phyloP scores from a whole-genome alignment of 2,797 vertebrate genomes.

The Setipinna tenuifilis region DNA sequence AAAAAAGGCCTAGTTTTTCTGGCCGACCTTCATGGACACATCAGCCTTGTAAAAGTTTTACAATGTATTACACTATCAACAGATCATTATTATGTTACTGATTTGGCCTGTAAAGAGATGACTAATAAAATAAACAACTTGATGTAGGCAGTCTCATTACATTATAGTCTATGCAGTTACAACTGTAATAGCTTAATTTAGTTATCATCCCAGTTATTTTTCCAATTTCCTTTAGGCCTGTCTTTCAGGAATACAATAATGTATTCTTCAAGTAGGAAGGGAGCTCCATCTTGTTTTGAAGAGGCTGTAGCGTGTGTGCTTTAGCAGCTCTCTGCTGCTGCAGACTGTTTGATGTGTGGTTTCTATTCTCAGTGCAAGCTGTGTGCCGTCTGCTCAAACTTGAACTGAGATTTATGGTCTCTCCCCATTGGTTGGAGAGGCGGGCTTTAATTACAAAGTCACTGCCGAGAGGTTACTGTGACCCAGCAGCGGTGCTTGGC shows the following conservation, averaged over 20 bases:
- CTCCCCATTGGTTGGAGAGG: constrained; percentile 61
- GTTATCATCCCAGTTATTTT: not conserved
- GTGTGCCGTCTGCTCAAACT: constrained; percentile 18
- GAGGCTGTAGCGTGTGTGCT: not conserved
- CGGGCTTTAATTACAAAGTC: constrained; percentile 68
- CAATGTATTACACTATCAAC: not conserved
- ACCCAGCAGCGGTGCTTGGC: constrained; percentile 68
- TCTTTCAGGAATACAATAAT: not conserved
- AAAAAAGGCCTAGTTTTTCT: not conserved
- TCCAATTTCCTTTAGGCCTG: not conserved
- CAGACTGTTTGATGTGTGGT: not conserved
- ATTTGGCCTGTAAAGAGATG: not conserved
- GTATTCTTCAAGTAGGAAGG: not conserved
- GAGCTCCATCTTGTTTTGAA: not conserved
- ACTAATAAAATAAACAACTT: not conserved
- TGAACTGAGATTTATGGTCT: constrained; percentile 66
- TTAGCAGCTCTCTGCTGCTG: not conserved
- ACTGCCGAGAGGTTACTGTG: constrained; percentile 72
- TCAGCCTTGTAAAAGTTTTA: not conserved
- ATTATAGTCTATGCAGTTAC: not conserved
- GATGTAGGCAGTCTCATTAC: not conserved
- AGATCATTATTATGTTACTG: not conserved
- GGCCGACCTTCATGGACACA: not conserved
- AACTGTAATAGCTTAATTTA: not conserved
- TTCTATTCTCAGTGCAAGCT: not conserved